phyloP scores from a whole-genome alignment of 2,888 invertebrate species.

The Eupithecia abbreviata region DNA sequence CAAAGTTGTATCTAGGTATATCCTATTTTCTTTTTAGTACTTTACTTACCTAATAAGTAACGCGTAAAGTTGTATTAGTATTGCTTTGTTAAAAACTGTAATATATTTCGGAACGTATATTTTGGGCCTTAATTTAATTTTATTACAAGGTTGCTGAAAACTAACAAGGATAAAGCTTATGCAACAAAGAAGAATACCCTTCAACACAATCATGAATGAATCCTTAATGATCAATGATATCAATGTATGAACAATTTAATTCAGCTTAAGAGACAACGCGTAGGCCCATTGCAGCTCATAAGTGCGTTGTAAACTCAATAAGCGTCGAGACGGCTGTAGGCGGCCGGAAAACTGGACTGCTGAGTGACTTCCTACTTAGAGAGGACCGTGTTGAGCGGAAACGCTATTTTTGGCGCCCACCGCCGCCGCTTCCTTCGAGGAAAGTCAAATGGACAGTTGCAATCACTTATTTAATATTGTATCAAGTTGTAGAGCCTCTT shows the following conservation, averaged over 20 bases:
- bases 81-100: neutral
- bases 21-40: neutral
- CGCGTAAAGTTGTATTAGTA: neutral
- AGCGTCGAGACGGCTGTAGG: conserved; percentile 78
- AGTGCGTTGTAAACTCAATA: conserved; percentile 81
- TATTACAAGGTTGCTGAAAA: neutral
- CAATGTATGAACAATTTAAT: conserved; percentile 78
- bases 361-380: conserved; percentile 81
- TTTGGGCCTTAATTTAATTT: neutral
- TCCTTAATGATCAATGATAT: conserved; percentile 65
- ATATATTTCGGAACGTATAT: neutral
- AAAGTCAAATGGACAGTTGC: conserved; percentile 69
- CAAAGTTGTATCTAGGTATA: neutral
- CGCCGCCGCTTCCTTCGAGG: conserved; percentile 77
- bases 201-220: conserved; percentile 48
- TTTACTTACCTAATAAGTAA: neutral
- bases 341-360: conserved; percentile 78
- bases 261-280: conserved; percentile 76
- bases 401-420: conserved; percentile 83
- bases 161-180: neutral
- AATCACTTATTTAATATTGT: conserved; percentile 53
- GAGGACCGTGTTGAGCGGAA: conserved; percentile 73
- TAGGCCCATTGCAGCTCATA: conserved; percentile 77
- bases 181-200: neutral
- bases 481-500: conserved; percentile 48